Evolutionary conservation across 1,140 invertebrate species (phyloP).

Genomic region (Drosophila mojavensis): DNA sequence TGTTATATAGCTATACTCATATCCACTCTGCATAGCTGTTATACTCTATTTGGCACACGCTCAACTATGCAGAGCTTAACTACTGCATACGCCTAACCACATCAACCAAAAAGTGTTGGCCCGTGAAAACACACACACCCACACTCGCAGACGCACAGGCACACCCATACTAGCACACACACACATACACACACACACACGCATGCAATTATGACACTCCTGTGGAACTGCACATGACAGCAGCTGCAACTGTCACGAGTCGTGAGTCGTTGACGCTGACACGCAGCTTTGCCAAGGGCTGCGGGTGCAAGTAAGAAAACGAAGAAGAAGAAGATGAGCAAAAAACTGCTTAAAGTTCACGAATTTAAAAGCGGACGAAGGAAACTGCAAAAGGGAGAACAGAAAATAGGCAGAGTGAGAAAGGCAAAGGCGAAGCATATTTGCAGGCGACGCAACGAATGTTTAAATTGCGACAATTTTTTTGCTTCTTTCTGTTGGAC

Average conservation of each 20-base stretch:
- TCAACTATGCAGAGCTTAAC: slow-evolving; percentile 6
- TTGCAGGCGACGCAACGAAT: slow-evolving; percentile 6
- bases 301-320: slow-evolving; percentile 3
- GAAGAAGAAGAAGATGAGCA: neutral
- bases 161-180: neutral
- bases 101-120: slow-evolving; percentile 34
- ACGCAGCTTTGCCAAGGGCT: slow-evolving; percentile 19
- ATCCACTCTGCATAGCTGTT: slow-evolving; percentile 1
- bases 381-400: neutral
- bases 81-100: slow-evolving; percentile 9
- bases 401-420: neutral
- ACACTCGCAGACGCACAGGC: neutral
- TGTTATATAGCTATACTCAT: too few relatives aligned
- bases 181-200: neutral
- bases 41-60: neutral
- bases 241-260: slow-evolving; percentile 42
- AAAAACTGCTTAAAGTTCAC: slow-evolving; percentile 19
- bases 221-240: slow-evolving; percentile 38
- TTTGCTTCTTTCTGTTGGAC: neutral
- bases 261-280: slow-evolving; percentile 37
- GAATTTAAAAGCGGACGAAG: slow-evolving; percentile 2
- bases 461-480: slow-evolving; percentile 10
- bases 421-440: neutral
- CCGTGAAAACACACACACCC: slow-evolving; percentile 13
- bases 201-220: slow-evolving; percentile 27